Percentiles rank a stretch among this genome's conserved stretches.
Conservation (phyloP, 2,797 vertebrate genomes). For the Xenentodon cancila region DNA sequence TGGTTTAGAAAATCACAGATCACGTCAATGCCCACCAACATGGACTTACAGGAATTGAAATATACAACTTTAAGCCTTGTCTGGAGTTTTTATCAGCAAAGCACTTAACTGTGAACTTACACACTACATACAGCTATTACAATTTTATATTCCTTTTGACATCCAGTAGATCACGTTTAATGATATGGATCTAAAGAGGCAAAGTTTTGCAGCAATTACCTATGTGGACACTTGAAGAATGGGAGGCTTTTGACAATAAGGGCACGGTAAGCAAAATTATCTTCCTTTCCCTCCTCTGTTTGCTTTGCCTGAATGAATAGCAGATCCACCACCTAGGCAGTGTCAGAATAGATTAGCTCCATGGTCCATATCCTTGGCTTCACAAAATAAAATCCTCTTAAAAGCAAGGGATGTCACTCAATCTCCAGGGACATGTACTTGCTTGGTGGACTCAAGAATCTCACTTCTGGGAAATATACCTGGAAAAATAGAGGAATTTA, state of each 20-base stretch:
- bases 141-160: conserved; percentile 20
- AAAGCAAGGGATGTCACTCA: conserved; percentile 76
- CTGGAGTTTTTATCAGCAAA: conserved; percentile 56
- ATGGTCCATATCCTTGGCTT: conserved; percentile 71
- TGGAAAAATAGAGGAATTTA: conserved; percentile 69
- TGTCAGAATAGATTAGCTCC: conserved; percentile 79
- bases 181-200: conserved; percentile 43
- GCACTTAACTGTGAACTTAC: conserved; percentile 28
- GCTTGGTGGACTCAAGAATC: conserved; percentile 59
- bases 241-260: conserved; percentile 49
- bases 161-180: conserved; percentile 20
- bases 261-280: conserved; percentile 57
- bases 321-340: conserved; percentile 72
- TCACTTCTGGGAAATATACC: conserved; percentile 67
- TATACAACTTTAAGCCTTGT: conserved; percentile 48
- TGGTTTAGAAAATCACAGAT: conserved; percentile 71
- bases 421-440: conserved; percentile 74
- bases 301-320: conserved; percentile 72
- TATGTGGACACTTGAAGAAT: conserved; percentile 46
- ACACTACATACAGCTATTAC: conserved; percentile 11
- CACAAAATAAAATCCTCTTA: conserved; percentile 78
- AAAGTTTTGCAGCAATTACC: conserved; percentile 38
- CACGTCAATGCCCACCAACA: conserved; percentile 65
- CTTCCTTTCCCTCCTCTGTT: conserved; percentile 58
- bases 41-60: conserved; percentile 63